These are phyloP conservation scores for Slavum lentiscoides DNA, from an alignment of 2,888 invertebrate species.

Conservation along the genomic window DNA sequence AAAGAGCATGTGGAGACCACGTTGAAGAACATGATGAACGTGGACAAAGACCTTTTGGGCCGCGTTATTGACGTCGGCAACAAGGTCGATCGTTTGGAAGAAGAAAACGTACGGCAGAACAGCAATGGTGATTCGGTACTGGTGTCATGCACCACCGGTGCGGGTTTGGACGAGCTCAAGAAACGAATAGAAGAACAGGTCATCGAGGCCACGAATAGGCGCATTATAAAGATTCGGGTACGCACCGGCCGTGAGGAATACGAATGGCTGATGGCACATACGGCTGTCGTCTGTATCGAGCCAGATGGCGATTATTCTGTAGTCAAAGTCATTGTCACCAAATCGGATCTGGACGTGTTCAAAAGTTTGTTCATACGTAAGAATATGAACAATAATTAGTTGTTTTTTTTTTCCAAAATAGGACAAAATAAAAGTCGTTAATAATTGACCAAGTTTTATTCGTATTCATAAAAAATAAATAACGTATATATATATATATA, in stretches of 20 bases:
- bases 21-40: slow-evolving; percentile 65
- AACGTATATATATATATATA: not conserved
- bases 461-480: not conserved
- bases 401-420: no score
- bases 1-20: slow-evolving; percentile 71
- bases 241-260: slow-evolving; percentile 65
- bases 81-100: slow-evolving; percentile 68
- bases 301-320: slow-evolving; percentile 65
- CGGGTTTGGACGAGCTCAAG: slow-evolving; percentile 62
- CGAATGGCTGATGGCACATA: slow-evolving; percentile 70
- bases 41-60: slow-evolving; percentile 61
- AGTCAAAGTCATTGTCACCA: slow-evolving; percentile 66
- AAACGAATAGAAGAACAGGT: slow-evolving; percentile 63
- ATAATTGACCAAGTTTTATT: slow-evolving; percentile 11
- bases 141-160: slow-evolving; percentile 59
- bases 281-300: slow-evolving; percentile 64
- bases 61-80: slow-evolving; percentile 74
- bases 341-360: slow-evolving; percentile 65
- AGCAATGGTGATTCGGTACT: slow-evolving; percentile 56
- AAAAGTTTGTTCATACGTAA: slow-evolving; percentile 59
- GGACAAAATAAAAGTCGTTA: not conserved
- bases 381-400: slow-evolving; percentile 7
- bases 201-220: slow-evolving; percentile 63
- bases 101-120: slow-evolving; percentile 34
- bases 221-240: slow-evolving; percentile 65